Percentiles rank a stretch among this genome's conserved stretches.
Conservation (phyloP, 2,797 vertebrate genomes). For the Syndactyla subalaris region DNA sequence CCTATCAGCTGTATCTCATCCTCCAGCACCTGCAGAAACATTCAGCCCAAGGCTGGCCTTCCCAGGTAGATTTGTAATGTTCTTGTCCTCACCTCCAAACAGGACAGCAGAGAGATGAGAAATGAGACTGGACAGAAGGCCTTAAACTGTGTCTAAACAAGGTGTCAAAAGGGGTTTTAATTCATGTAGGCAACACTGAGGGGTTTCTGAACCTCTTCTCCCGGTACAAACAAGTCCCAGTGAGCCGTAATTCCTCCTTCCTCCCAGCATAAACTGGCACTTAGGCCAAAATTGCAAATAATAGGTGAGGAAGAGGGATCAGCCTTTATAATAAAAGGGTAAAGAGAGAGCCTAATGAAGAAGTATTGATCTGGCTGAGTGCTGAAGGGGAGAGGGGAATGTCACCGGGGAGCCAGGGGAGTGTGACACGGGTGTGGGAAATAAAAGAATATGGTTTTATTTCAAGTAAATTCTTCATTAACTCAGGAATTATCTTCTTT, state of each 20-base stretch:
- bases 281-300: not conserved
- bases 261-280: not conserved
- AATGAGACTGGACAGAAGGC: not conserved
- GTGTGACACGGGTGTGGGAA: not conserved
- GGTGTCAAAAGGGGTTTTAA: not conserved
- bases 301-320: not conserved
- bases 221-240: not conserved
- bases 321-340: not conserved
- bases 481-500: too few species aligned
- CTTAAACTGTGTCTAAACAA: not conserved
- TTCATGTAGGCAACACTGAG: not conserved
- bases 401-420: rapidly evolving
- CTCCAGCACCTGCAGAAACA: not conserved
- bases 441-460: too few species aligned
- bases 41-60: not conserved
- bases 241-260: not conserved
- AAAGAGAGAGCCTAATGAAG: not conserved
- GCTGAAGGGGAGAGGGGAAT: not conserved
- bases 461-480: too few species aligned
- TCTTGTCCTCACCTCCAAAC: not conserved
- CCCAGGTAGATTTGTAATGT: not conserved
- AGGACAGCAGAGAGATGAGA: not conserved
- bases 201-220: not conserved
- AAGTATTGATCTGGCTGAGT: not conserved
- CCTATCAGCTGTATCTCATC: not conserved